Evolutionary conservation across 2,113 vertebrate genomes (phyloP).

Genomic region (Tauraco erythrolophus): DNA sequence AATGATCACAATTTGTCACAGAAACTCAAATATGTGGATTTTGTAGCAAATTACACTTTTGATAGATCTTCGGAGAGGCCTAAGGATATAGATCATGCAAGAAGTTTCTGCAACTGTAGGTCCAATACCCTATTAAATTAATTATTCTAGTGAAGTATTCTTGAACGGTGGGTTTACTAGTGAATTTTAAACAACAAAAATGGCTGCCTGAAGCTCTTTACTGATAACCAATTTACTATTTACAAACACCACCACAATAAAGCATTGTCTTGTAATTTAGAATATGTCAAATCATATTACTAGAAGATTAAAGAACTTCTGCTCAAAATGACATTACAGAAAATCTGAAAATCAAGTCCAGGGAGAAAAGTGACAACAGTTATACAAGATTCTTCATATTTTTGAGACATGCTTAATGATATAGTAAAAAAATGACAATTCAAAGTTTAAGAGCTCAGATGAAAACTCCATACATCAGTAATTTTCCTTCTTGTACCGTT

Average conservation of each 20-base stretch:
- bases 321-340: neutral
- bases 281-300: neutral
- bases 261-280: neutral
- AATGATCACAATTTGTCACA: neutral
- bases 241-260: neutral
- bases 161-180: neutral
- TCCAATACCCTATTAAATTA: neutral
- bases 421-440: neutral
- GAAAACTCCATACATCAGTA: neutral
- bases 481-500: neutral
- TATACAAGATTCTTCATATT: neutral
- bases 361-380: neutral
- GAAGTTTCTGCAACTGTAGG: neutral
- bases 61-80: neutral
- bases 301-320: neutral
- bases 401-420: neutral
- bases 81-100: neutral
- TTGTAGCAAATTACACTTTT: neutral
- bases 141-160: neutral
- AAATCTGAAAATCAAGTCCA: neutral
- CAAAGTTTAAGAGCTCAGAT: neutral
- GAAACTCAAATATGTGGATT: neutral
- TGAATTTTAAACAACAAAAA: neutral
- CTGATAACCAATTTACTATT: neutral
- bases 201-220: neutral